A percentile compares a stretch with the other conserved stretches of the same genome.
Evolutionary conservation across 2,113 vertebrate species (phyloP).

Genomic region (Sinocyclocheilus maitianheensis): DNA sequence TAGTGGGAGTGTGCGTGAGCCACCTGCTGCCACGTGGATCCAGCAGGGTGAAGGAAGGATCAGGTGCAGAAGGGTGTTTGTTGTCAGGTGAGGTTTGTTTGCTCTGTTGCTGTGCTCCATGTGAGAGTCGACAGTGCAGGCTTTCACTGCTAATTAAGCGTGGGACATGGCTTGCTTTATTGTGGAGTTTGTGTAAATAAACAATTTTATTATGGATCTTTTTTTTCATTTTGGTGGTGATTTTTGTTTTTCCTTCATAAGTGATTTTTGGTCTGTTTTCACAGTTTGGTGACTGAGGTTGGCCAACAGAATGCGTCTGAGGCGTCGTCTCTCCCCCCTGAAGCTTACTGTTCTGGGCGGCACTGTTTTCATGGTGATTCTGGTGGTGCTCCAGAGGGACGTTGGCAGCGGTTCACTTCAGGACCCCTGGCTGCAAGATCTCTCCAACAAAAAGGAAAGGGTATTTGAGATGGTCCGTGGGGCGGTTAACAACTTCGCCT

Average conservation of each 20-base stretch:
- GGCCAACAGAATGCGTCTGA: constrained; percentile 75
- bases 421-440: constrained; percentile 87
- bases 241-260: too few relatives aligned
- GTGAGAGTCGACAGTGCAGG: not conserved
- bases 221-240: too few relatives aligned
- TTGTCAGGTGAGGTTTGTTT: constrained; percentile 51
- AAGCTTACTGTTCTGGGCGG: constrained; percentile 82
- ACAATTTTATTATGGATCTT: too few relatives aligned
- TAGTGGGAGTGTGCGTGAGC: constrained; percentile 33
- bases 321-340: constrained; percentile 82
- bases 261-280: not conserved
- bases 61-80: constrained; percentile 51
- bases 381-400: constrained; percentile 88
- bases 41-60: constrained; percentile 53
- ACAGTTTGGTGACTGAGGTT: not conserved
- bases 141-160: not conserved
- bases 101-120: not conserved
- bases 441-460: constrained; percentile 80
- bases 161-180: not conserved
- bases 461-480: constrained; percentile 85
- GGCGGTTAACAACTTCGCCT: constrained; percentile 85
- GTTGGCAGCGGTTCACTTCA: constrained; percentile 64
- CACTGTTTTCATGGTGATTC: constrained; percentile 77
- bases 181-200: not conserved
- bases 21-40: constrained; percentile 67